Evolutionary conservation across 2,113 vertebrate genomes (phyloP).

Genomic region (Aramus guarauna): DNA sequence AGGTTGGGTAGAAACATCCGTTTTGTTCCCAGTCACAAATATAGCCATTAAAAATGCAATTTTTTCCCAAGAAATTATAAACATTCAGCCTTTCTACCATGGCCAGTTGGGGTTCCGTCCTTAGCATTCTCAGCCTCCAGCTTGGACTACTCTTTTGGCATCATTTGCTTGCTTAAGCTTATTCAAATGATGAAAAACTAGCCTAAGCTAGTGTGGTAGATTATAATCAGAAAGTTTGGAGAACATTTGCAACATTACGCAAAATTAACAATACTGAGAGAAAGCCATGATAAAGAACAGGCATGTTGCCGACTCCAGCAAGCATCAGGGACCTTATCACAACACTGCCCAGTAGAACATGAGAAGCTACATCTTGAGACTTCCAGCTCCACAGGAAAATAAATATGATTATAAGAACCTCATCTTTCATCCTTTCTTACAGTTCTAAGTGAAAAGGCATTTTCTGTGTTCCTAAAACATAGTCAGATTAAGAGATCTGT

Average conservation of each 20-base stretch:
- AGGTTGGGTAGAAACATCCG: not conserved
- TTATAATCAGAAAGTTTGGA: not conserved
- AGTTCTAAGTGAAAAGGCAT: conserved; percentile 3
- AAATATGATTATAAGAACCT: not conserved
- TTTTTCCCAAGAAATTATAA: not conserved
- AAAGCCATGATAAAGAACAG: not conserved
- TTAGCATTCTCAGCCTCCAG: not conserved
- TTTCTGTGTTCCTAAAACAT: not conserved
- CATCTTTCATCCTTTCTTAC: not conserved
- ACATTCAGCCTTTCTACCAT: not conserved
- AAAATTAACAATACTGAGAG: not conserved
- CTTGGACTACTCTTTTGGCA: not conserved
- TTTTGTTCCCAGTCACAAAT: not conserved
- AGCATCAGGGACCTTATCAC: not conserved
- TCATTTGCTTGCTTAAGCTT: not conserved
- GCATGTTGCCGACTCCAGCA: not conserved
- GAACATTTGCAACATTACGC: not conserved
- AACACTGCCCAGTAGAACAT: not conserved
- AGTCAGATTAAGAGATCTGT: not conserved
- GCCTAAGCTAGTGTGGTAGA: not conserved
- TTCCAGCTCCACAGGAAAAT: not conserved
- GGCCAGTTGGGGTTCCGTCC: not conserved
- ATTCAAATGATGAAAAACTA: not conserved
- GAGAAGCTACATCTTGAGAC: not conserved
- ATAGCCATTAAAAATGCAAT: not conserved